Conservation (phyloP, 2,113 vertebrate genomes). For the Xenotilapia longispinis region DNA sequence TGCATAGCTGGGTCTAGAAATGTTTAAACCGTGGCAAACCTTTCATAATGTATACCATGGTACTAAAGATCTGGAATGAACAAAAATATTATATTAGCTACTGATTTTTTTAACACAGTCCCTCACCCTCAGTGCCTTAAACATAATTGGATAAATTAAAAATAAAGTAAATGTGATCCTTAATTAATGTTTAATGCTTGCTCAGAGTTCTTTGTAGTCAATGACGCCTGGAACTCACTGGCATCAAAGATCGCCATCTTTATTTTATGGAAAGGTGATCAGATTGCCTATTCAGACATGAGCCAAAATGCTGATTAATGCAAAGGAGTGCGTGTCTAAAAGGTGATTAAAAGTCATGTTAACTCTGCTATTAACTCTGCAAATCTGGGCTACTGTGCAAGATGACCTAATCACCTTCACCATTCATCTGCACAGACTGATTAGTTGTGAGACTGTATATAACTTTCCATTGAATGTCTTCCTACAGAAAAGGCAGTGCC, state of each 20-base stretch:
- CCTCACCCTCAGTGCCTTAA: neutral
- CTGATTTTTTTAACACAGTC: neutral
- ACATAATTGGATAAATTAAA: neutral
- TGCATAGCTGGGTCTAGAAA: neutral
- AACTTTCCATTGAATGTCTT: neutral
- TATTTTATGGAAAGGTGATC: neutral
- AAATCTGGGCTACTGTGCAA: neutral
- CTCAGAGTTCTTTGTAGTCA: neutral
- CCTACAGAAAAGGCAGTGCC: neutral
- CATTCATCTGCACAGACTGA: neutral
- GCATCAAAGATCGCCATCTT: neutral
- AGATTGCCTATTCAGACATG: neutral
- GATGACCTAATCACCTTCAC: neutral
- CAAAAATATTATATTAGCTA: neutral
- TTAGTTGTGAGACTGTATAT: neutral
- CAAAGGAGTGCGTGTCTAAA: neutral
- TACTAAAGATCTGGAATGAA: neutral
- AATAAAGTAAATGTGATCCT: neutral
- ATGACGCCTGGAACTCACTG: neutral
- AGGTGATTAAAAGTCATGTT: neutral
- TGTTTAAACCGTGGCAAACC: neutral
- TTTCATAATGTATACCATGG: neutral
- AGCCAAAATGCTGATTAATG: neutral
- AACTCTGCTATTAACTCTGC: neutral
- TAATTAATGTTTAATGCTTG: neutral